Evolutionary conservation across 2,888 invertebrate genomes (phyloP).

Genomic region (Cylloceria caligata): DNA sequence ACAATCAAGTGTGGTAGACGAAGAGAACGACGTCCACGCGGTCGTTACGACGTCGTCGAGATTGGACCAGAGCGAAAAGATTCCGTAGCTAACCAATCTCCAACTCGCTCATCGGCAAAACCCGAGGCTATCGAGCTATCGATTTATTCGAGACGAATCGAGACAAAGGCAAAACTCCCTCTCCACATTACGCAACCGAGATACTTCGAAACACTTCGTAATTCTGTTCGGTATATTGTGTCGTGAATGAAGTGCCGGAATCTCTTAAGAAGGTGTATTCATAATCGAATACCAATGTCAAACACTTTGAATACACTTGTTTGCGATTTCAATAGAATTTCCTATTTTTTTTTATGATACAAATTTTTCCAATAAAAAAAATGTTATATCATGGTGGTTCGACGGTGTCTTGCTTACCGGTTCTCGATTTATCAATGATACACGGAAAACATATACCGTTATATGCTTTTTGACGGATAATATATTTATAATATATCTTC

Average conservation of each 20-base stretch:
- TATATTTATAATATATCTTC: too few relatives aligned
- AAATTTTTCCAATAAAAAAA: too few relatives aligned
- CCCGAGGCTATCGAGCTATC: slow-evolving; percentile 5
- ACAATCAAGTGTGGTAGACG: slow-evolving; percentile 29
- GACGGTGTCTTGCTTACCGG: neutral
- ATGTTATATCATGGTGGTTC: too few relatives aligned
- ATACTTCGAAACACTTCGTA: neutral
- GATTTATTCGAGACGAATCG: slow-evolving; percentile 29
- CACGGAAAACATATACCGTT: too few relatives aligned
- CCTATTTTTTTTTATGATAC: neutral
- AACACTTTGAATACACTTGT: neutral
- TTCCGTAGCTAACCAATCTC: slow-evolving; percentile 25
- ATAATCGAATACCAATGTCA: neutral
- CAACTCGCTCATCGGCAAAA: neutral
- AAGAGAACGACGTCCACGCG: neutral
- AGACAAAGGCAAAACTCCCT: neutral
- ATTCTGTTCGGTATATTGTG: neutral
- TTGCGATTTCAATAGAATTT: neutral
- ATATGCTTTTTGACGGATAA: too few relatives aligned
- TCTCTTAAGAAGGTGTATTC: neutral
- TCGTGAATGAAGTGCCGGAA: neutral
- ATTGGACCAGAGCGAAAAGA: slow-evolving; percentile 28
- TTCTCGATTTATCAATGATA: too few relatives aligned
- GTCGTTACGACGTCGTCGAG: slow-evolving; percentile 38
- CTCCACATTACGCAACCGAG: neutral